These are phyloP conservation scores for Schrankia costaestrigalis DNA, from an alignment of 2,888 invertebrate genomes.

Conservation along the genomic window DNA sequence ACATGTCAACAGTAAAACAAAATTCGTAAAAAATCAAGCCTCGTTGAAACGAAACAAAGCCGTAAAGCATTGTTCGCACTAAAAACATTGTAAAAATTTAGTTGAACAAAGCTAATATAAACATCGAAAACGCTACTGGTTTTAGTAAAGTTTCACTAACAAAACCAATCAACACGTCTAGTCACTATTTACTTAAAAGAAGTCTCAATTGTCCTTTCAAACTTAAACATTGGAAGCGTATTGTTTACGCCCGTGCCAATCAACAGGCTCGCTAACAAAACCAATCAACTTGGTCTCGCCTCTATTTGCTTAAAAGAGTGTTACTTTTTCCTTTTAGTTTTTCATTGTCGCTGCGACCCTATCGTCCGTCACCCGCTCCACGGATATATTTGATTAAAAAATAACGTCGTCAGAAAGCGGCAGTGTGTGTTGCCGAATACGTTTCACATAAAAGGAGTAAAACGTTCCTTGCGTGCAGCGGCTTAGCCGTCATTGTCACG, in stretches of 20 bases:
- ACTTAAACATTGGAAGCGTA: constrained; percentile 74
- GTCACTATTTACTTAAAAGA: constrained; percentile 56
- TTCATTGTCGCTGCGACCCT: constrained; percentile 74
- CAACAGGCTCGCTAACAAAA: constrained; percentile 80
- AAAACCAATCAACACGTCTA: constrained; percentile 53
- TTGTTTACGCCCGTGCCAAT: constrained; percentile 78
- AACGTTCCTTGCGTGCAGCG: constrained; percentile 56
- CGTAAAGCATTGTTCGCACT: constrained; percentile 47
- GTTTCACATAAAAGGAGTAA: constrained; percentile 69
- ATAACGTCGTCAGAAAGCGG: constrained; percentile 81
- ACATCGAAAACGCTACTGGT: constrained; percentile 20
- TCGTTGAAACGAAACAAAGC: constrained; percentile 36
- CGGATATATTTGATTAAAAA: constrained; percentile 82
- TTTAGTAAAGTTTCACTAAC: constrained; percentile 43
- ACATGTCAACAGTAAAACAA: constrained; percentile 34
- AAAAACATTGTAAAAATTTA: constrained; percentile 34
- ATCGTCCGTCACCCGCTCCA: constrained; percentile 77
- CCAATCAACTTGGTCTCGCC: constrained; percentile 81
- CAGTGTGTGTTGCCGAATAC: constrained; percentile 51
- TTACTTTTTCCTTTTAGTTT: constrained; percentile 76
- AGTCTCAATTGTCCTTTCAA: constrained; percentile 72
- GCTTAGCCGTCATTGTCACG: constrained; percentile 79
- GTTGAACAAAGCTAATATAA: constrained; percentile 24
- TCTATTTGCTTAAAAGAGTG: constrained; percentile 79
- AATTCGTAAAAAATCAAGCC: constrained; percentile 30